phyloP scores from a whole-genome alignment of 1,140 invertebrate genomes.

The Conus ventricosus region DNA sequence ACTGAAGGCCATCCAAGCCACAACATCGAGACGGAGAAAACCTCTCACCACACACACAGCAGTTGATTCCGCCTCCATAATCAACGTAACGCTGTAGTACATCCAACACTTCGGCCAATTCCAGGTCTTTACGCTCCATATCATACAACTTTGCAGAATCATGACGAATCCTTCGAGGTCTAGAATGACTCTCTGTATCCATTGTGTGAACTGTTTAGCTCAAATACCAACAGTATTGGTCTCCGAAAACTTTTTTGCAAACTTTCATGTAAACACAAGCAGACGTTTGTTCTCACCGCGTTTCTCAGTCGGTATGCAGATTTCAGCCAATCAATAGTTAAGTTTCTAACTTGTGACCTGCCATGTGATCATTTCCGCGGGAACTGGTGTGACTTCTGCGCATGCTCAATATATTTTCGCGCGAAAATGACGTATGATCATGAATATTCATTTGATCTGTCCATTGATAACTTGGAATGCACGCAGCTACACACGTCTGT shows the following conservation, averaged over 20 bases:
- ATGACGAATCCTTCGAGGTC: slow-evolving; percentile 54
- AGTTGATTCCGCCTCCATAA: slow-evolving; percentile 70
- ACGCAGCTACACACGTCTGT: background rate
- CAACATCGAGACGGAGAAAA: too few species aligned
- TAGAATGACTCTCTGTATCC: slow-evolving; percentile 31
- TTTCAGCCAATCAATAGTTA: slow-evolving; percentile 28
- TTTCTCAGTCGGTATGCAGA: background rate
- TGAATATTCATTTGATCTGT: slow-evolving; percentile 1
- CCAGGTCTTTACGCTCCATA: slow-evolving; percentile 50
- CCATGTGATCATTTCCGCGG: slow-evolving; percentile 37
- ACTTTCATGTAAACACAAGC: slow-evolving; percentile 20
- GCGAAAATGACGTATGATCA: background rate
- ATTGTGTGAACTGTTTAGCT: background rate
- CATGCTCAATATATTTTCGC: slow-evolving; percentile 17
- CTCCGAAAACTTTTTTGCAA: slow-evolving; percentile 21
- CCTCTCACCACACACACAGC: slow-evolving; percentile 67
- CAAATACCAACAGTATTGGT: background rate
- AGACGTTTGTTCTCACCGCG: slow-evolving; percentile 21
- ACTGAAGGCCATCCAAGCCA: too few species aligned
- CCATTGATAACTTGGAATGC: background rate
- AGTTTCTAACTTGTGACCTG: background rate
- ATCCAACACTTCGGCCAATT: slow-evolving; percentile 61
- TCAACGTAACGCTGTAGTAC: slow-evolving; percentile 61
- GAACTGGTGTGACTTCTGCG: slow-evolving; percentile 9
- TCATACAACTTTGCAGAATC: slow-evolving; percentile 53